phyloP scores from a whole-genome alignment of 2,113 vertebrate species.

The Lophotis ruficrista region DNA sequence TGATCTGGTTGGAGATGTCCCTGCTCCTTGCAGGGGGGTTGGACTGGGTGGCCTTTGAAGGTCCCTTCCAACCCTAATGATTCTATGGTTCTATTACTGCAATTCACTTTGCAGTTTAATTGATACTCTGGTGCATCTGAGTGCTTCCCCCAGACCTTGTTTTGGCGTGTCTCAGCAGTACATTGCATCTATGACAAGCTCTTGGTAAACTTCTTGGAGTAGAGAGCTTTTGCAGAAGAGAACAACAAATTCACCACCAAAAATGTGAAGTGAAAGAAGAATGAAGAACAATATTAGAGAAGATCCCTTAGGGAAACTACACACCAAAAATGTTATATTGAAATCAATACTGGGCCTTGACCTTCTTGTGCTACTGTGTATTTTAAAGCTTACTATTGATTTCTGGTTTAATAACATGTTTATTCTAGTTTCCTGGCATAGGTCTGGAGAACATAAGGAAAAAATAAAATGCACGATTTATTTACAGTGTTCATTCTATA shows the following conservation, averaged over 20 bases:
- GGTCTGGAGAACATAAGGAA: constrained; percentile 50
- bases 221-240: constrained; percentile 18
- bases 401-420: constrained; percentile 79
- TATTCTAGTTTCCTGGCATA: constrained; percentile 75
- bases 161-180: constrained; percentile 11
- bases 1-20: too few species aligned
- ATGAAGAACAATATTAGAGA: constrained; percentile 72
- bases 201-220: constrained; percentile 18
- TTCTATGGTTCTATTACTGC: neutral
- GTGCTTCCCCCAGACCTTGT: neutral
- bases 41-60: too few species aligned
- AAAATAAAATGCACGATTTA: constrained; percentile 50
- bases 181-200: neutral
- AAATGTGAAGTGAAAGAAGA: constrained; percentile 69
- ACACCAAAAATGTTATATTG: constrained; percentile 71
- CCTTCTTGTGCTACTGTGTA: constrained; percentile 72
- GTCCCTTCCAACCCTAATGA: too few species aligned
- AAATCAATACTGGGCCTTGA: constrained; percentile 78
- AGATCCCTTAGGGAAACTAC: constrained; percentile 76
- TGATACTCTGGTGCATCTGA: neutral
- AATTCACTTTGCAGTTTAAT: neutral
- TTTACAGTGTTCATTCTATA: constrained; percentile 1
- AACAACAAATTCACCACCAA: constrained; percentile 38
- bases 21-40: too few species aligned
- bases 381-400: constrained; percentile 78